Conservation (phyloP, 2,888 invertebrate species). For the Ormyrus rosae region DNA sequence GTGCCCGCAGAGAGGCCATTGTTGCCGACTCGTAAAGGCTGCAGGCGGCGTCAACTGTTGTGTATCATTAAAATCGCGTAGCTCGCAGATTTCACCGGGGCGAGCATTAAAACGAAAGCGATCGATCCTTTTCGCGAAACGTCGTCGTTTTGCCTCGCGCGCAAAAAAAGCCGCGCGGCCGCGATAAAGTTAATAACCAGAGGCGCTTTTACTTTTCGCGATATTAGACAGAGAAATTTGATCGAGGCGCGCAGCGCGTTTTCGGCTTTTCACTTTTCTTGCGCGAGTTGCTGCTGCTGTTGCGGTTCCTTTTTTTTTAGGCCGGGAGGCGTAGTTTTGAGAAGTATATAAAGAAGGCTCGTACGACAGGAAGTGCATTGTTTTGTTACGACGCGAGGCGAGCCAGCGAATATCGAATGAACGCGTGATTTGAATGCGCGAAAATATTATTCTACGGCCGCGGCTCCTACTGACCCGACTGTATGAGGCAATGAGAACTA, state of each 20-base stretch:
- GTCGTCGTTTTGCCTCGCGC: constrained; percentile 2
- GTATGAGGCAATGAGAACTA: too few species aligned
- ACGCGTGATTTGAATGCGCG: too few species aligned
- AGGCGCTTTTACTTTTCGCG: constrained; percentile 29
- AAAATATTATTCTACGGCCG: too few species aligned
- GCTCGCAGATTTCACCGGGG: not conserved
- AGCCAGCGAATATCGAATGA: too few species aligned
- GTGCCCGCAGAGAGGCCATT: not conserved
- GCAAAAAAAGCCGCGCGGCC: constrained; percentile 23
- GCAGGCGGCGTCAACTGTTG: constrained; percentile 1
- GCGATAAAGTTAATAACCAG: constrained; percentile 50
- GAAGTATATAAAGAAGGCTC: too few species aligned
- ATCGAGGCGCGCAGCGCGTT: constrained; percentile 6
- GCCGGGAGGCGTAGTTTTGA: too few species aligned
- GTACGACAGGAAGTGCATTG: too few species aligned
- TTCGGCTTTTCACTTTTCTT: constrained; percentile 49
- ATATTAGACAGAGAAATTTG: constrained; percentile 45
- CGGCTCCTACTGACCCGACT: too few species aligned
- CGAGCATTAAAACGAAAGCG: constrained; percentile 20
- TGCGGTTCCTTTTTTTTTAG: too few species aligned
- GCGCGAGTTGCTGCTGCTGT: too few species aligned
- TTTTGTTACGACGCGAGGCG: too few species aligned
- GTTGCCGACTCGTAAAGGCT: constrained; percentile 26
- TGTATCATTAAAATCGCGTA: constrained; percentile 1
- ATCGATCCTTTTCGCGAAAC: not conserved